Evolutionary conservation across 92 coral and sea anemone genomes (phyloP).

Genomic region (Muricea muricata): DNA sequence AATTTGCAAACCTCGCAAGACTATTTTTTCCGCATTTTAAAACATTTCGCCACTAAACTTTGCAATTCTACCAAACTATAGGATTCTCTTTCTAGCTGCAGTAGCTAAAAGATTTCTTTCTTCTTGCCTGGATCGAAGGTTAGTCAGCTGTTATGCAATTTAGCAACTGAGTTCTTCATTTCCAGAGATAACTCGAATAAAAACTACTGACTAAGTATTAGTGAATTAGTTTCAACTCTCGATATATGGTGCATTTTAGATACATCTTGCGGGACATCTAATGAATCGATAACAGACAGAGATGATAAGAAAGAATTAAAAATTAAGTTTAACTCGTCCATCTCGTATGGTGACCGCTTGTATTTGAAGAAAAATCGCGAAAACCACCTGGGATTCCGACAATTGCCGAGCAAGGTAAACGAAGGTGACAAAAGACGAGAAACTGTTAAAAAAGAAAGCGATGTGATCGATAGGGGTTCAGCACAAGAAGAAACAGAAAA

Average conservation of each 20-base stretch:
- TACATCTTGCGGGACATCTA: constrained; percentile 80
- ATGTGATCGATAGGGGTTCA: not conserved
- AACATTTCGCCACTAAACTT: too few relatives aligned
- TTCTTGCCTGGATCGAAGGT: too few relatives aligned
- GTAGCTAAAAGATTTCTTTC: too few relatives aligned
- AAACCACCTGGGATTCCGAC: constrained; percentile 29
- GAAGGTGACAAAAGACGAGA: constrained; percentile 15
- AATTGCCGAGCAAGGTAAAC: constrained; percentile 1
- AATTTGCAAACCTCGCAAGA: too few relatives aligned
- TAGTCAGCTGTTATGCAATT: too few relatives aligned
- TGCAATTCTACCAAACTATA: too few relatives aligned
- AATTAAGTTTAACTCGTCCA: constrained; percentile 75
- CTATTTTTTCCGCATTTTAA: too few relatives aligned
- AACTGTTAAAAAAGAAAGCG: not conserved
- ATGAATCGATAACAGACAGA: constrained; percentile 61
- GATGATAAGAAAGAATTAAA: constrained; percentile 72
- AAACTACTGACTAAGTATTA: too few relatives aligned
- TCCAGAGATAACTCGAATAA: too few relatives aligned
- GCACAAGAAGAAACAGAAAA: constrained; percentile 14
- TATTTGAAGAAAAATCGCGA: constrained; percentile 82
- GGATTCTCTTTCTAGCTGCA: too few relatives aligned
- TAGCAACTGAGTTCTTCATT: too few relatives aligned
- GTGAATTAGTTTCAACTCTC: too few relatives aligned
- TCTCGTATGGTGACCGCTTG: constrained; percentile 88
- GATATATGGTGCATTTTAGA: constrained; percentile 32